Evolutionary conservation across 1,140 invertebrate genomes (phyloP).

Genomic region (Psix sp.): DNA sequence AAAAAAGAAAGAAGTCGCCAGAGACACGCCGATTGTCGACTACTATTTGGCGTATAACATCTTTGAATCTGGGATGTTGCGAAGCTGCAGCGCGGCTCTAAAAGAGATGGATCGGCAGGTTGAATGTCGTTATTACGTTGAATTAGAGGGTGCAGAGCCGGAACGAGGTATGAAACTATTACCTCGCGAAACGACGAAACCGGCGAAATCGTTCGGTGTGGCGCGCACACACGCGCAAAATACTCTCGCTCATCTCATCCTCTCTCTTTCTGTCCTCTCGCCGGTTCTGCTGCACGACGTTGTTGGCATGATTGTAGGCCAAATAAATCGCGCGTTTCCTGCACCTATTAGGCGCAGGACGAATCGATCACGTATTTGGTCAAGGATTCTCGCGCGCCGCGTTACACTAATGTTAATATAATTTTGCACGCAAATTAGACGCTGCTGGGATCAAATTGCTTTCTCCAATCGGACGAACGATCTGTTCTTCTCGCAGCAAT

Average conservation of each 20-base stretch:
- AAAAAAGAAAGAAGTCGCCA: background rate
- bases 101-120: slow-evolving; percentile 72
- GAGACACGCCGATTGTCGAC: slow-evolving; percentile 15
- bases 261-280: slow-evolving; percentile 4
- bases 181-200: slow-evolving; percentile 73
- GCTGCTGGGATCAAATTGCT: slow-evolving; percentile 31
- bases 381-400: slow-evolving; percentile 31
- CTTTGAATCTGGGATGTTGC: slow-evolving; percentile 36
- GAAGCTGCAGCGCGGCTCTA: slow-evolving; percentile 47
- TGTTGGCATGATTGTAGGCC: too few relatives aligned
- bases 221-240: slow-evolving; percentile 25
- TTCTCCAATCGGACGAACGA: slow-evolving; percentile 28
- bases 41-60: slow-evolving; percentile 13
- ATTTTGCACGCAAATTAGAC: slow-evolving; percentile 43
- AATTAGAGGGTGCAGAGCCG: slow-evolving; percentile 77
- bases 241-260: slow-evolving; percentile 21
- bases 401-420: slow-evolving; percentile 41
- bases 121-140: slow-evolving; percentile 77
- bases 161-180: slow-evolving; percentile 78
- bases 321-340: slow-evolving; percentile 47
- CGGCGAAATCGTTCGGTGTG: slow-evolving; percentile 49
- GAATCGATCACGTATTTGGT: slow-evolving; percentile 55
- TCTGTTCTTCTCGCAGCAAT: slow-evolving; percentile 26
- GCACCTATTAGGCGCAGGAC: slow-evolving; percentile 39
- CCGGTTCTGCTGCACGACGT: too few relatives aligned